Percentiles rank a stretch among this genome's conserved stretches.
Evolutionary conservation across 2,797 vertebrate species (phyloP).

Genomic region (Enteromius fasciolatus): DNA sequence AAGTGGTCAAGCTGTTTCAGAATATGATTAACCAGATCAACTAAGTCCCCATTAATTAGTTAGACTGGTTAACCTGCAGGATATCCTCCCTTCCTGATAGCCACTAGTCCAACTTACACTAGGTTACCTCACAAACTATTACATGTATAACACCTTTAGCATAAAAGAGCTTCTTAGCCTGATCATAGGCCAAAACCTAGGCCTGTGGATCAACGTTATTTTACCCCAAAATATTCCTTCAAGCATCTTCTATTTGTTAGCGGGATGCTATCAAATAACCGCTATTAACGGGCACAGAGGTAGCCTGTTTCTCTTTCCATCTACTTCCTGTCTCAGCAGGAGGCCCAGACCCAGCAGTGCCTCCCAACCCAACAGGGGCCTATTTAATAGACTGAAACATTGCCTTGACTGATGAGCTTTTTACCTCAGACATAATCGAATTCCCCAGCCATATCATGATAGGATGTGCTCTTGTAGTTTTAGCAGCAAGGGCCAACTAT

Average conservation of each 20-base stretch:
- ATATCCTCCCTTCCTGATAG: not conserved
- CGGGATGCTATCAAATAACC: constrained; percentile 31
- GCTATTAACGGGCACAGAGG: constrained; percentile 7
- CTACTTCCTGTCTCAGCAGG: constrained; percentile 29
- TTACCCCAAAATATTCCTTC: not conserved
- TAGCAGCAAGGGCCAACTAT: constrained; percentile 36
- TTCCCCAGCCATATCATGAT: constrained; percentile 52
- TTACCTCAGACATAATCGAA: constrained; percentile 62
- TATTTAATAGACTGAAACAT: constrained; percentile 59
- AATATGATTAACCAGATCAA: not conserved
- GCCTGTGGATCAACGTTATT: too few species aligned
- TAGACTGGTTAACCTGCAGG: not conserved
- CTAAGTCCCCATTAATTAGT: not conserved
- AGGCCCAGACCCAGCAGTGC: constrained; percentile 13
- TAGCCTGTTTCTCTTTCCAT: constrained; percentile 17
- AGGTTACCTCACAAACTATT: not conserved
- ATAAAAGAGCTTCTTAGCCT: not conserved
- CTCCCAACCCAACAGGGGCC: constrained; percentile 38
- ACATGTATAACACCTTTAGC: not conserved
- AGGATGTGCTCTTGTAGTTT: constrained; percentile 51
- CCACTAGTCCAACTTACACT: not conserved
- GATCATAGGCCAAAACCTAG: not conserved
- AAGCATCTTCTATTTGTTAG: constrained; percentile 15
- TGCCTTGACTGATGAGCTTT: constrained; percentile 63
- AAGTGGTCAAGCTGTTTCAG: not conserved